Evolutionary conservation across 2,797 vertebrate species (phyloP).

Genomic region (Lemur catta): DNA sequence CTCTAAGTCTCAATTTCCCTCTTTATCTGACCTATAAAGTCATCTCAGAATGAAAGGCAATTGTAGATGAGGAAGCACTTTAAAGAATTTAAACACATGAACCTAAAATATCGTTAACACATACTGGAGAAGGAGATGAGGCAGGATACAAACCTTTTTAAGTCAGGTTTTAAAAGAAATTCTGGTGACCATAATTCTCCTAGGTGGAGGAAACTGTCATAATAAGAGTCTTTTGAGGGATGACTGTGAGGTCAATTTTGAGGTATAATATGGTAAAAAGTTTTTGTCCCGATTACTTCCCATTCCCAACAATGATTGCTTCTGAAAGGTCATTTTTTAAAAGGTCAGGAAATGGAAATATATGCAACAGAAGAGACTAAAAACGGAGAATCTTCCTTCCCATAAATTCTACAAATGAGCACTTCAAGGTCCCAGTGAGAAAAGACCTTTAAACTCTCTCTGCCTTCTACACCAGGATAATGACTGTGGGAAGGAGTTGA

Average conservation of each 20-base stretch:
- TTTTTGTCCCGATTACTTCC: conserved; percentile 48
- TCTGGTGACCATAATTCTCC: not conserved
- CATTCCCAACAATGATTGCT: conserved; percentile 43
- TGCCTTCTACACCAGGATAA: conserved; percentile 20
- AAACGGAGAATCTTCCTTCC: conserved; percentile 56
- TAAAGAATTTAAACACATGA: not conserved
- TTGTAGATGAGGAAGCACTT: not conserved
- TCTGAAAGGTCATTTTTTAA: conserved; percentile 55
- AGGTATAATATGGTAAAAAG: not conserved
- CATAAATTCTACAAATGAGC: conserved; percentile 66
- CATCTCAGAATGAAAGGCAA: not conserved
- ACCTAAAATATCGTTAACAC: conserved; percentile 2
- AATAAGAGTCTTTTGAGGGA: conserved; percentile 1
- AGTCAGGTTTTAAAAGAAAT: not conserved
- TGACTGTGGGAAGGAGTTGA: conserved; percentile 64
- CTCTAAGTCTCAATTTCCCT: not conserved
- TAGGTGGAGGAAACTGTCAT: not conserved
- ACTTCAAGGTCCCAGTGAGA: conserved; percentile 68
- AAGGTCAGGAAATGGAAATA: conserved; percentile 70
- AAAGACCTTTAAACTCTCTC: conserved; percentile 74
- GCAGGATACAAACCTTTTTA: not conserved
- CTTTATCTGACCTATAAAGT: not conserved
- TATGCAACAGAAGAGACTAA: conserved; percentile 26
- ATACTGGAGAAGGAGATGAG: not conserved
- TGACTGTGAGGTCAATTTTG: not conserved